These are phyloP conservation scores for Dinomys branickii DNA, from an alignment of 2,113 vertebrate genomes.

Conservation along the genomic window DNA sequence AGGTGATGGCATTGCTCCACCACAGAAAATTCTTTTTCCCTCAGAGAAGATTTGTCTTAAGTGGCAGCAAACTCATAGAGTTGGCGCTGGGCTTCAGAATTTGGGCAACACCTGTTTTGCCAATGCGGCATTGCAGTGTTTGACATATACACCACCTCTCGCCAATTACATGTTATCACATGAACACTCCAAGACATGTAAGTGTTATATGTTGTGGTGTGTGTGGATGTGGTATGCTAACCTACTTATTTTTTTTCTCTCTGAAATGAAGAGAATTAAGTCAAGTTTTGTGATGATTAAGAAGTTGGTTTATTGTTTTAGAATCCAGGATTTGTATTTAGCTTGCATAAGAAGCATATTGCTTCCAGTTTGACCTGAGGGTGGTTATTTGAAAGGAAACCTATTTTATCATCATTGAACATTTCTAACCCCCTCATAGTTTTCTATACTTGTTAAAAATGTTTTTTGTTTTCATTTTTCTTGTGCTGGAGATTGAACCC, in stretches of 20 bases:
- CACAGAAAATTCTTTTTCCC: conserved; percentile 95
- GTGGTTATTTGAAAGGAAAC: conserved; percentile 41
- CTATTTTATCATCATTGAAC: conserved; percentile 61
- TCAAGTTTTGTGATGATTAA: neutral
- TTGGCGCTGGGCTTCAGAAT: conserved; percentile 97
- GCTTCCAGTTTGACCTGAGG: conserved; percentile 44
- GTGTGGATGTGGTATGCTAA: neutral
- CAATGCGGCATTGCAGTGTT: conserved; percentile 96
- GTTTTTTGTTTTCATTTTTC: neutral
- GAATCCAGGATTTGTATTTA: conserved; percentile 44
- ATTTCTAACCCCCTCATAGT: conserved; percentile 61
- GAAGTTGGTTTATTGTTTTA: conserved; percentile 34
- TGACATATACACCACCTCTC: conserved; percentile 96
- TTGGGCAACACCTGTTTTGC: conserved; percentile 98
- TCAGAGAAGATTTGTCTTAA: conserved; percentile 95
- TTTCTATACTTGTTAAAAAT: conserved; percentile 52
- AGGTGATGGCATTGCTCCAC: conserved; percentile 94
- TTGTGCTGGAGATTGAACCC: neutral
- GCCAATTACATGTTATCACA: conserved; percentile 97
- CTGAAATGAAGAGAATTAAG: conserved; percentile 53
- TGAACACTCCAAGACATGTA: conserved; percentile 97
- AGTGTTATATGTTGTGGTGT: conserved; percentile 60
- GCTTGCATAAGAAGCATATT: conserved; percentile 50
- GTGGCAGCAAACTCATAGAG: conserved; percentile 93
- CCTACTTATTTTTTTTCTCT: conserved; percentile 11